A percentile compares a stretch with the other conserved stretches of the same genome.
These are phyloP conservation scores for Drosophila greeni DNA, from an alignment of 2,888 invertebrate genomes.

Conservation along the genomic window DNA sequence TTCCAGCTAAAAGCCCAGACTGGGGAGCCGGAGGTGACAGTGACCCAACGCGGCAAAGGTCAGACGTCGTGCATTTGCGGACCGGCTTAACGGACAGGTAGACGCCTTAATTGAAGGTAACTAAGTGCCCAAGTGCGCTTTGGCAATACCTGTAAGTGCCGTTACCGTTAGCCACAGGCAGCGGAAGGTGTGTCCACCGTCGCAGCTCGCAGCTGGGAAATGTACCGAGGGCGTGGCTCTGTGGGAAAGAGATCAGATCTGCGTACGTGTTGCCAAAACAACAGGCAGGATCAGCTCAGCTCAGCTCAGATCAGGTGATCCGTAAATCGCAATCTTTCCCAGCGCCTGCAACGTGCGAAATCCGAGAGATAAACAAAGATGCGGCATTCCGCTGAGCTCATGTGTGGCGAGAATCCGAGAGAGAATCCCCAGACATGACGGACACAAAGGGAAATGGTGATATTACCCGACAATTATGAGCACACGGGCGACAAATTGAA, in stretches of 20 bases:
- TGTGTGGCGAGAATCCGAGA: conserved; percentile 48
- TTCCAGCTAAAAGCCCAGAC: conserved; percentile 21
- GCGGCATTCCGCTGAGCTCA: conserved; percentile 56
- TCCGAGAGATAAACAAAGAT: conserved; percentile 52
- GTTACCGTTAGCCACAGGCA: conserved; percentile 43
- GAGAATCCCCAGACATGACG: conserved; percentile 48
- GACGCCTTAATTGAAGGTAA: conserved; percentile 60
- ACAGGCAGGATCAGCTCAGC: conserved; percentile 47
- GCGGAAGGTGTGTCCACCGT: conserved; percentile 51
- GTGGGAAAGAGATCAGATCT: conserved; percentile 50
- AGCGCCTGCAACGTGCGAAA: conserved; percentile 56
- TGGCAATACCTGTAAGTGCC: conserved; percentile 54
- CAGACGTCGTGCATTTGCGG: conserved; percentile 60
- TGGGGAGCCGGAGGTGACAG: conserved; percentile 33
- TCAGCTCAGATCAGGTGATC: too few species aligned
- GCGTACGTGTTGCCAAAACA: conserved; percentile 55
- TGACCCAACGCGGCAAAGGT: conserved; percentile 69
- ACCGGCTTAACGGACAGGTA: conserved; percentile 62
- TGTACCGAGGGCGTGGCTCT: conserved; percentile 18
- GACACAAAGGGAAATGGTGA: conserved; percentile 51
- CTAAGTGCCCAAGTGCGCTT: conserved; percentile 61
- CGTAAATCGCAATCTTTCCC: conserved; percentile 35
- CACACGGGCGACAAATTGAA: conserved; percentile 67
- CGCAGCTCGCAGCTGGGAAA: conserved; percentile 43
- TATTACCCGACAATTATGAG: conserved; percentile 63